Evolutionary conservation across 2,113 vertebrate species (phyloP).

Genomic region (Cyprinus carpio): DNA sequence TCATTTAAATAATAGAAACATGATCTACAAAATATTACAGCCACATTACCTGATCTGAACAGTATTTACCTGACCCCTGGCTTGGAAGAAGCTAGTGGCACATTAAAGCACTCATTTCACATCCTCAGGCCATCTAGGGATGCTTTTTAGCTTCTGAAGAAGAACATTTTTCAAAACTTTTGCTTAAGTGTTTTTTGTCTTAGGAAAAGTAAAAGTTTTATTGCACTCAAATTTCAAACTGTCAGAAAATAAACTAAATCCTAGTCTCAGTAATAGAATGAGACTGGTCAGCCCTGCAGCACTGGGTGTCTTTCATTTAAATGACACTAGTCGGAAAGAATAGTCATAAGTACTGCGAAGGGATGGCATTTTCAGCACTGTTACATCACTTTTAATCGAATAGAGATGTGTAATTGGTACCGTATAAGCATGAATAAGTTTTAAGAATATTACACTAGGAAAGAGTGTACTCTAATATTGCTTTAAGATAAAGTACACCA

Average conservation of each 20-base stretch:
- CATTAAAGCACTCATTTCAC: slow-evolving; percentile 41
- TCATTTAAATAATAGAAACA: slow-evolving; percentile 57
- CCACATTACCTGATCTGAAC: slow-evolving; percentile 44
- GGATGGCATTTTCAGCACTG: slow-evolving; percentile 41
- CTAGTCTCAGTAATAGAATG: slow-evolving; percentile 14
- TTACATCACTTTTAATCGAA: slow-evolving; percentile 38
- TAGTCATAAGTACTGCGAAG: slow-evolving; percentile 38
- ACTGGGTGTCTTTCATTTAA: slow-evolving; percentile 43
- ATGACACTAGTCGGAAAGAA: slow-evolving; percentile 14
- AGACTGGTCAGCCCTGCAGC: slow-evolving; percentile 36
- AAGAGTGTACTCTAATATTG: slow-evolving; percentile 26
- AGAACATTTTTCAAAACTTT: slow-evolving; percentile 36
- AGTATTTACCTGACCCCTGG: slow-evolving; percentile 58
- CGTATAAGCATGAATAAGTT: slow-evolving; percentile 42
- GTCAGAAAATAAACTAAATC: slow-evolving; percentile 26
- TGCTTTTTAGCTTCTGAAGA: slow-evolving; percentile 6
- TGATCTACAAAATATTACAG: slow-evolving; percentile 46
- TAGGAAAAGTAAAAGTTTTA: slow-evolving; percentile 24
- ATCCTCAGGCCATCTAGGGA: background rate
- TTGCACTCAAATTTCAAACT: slow-evolving; percentile 17
- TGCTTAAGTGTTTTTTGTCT: background rate
- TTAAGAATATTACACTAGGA: slow-evolving; percentile 36
- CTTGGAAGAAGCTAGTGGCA: background rate
- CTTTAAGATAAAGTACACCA: slow-evolving; percentile 28
- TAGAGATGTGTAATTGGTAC: slow-evolving; percentile 34